These are phyloP conservation scores for Andricus curvator DNA, from an alignment of 2,888 invertebrate species.

Conservation along the genomic window DNA sequence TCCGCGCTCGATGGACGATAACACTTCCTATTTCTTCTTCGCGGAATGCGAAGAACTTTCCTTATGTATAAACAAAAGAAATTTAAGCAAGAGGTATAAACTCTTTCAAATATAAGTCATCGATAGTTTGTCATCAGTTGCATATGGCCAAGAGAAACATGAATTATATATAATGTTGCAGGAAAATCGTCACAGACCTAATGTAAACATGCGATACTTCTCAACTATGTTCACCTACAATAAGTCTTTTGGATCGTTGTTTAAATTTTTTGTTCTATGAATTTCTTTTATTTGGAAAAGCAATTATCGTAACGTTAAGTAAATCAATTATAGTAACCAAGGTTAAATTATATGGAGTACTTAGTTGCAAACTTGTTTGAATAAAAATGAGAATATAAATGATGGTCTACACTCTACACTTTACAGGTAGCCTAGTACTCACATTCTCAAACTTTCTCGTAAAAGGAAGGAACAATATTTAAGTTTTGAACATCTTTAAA, in stretches of 20 bases:
- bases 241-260: too few relatives aligned
- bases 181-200: too few relatives aligned
- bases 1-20: conserved; percentile 30
- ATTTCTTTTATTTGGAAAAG: background rate
- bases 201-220: too few relatives aligned
- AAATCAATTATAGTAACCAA: background rate
- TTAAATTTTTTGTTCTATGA: too few relatives aligned
- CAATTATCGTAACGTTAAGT: background rate
- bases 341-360: background rate
- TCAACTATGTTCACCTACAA: too few relatives aligned
- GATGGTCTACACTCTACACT: background rate
- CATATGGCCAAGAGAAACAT: too few relatives aligned
- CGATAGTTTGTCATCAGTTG: background rate
- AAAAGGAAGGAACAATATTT: background rate
- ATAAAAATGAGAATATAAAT: background rate
- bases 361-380: background rate
- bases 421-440: background rate
- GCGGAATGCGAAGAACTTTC: background rate
- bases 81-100: background rate
- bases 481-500: background rate
- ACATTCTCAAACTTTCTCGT: background rate
- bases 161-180: too few relatives aligned
- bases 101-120: background rate
- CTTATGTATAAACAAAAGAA: conserved; percentile 14
- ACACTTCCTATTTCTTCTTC: conserved; percentile 35